These are phyloP conservation scores for Sanderia malayensis DNA, from an alignment of 30 jellyfish, hydroid and myxozoan genomes.

Conservation along the genomic window DNA sequence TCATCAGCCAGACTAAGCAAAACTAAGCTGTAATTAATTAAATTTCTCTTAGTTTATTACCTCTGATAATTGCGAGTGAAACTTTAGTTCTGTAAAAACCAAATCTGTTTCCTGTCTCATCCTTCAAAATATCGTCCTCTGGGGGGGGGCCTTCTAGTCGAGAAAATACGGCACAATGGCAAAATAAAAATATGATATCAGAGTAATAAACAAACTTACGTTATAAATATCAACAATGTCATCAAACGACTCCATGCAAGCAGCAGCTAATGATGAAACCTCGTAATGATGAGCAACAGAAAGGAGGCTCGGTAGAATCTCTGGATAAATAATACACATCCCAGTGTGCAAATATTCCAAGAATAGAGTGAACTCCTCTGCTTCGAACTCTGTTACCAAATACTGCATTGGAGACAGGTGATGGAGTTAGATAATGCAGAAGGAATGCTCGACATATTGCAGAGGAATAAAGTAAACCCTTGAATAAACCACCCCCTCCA, in stretches of 20 bases:
- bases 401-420: constrained; percentile 30
- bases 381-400: constrained; percentile 79
- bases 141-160: too few species aligned
- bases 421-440: background rate
- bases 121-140: too few species aligned
- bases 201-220: constrained; percentile 64
- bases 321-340: constrained; percentile 73
- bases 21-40: too few species aligned
- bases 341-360: constrained; percentile 93
- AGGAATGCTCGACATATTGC: background rate
- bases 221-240: constrained; percentile 57
- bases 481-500: too few species aligned
- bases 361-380: constrained; percentile 76
- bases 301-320: constrained; percentile 80
- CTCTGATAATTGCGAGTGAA: too few species aligned
- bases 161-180: too few species aligned
- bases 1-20: too few species aligned
- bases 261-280: constrained; percentile 69
- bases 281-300: constrained; percentile 91
- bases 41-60: too few species aligned
- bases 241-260: constrained; percentile 67
- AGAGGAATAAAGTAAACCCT: background rate
- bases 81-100: too few species aligned
- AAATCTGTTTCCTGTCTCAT: too few species aligned
- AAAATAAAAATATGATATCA: too few species aligned